Base-by-base conservation (phyloP, 2,797 vertebrate species). In the Sphenopsis melanotis region DNA sequence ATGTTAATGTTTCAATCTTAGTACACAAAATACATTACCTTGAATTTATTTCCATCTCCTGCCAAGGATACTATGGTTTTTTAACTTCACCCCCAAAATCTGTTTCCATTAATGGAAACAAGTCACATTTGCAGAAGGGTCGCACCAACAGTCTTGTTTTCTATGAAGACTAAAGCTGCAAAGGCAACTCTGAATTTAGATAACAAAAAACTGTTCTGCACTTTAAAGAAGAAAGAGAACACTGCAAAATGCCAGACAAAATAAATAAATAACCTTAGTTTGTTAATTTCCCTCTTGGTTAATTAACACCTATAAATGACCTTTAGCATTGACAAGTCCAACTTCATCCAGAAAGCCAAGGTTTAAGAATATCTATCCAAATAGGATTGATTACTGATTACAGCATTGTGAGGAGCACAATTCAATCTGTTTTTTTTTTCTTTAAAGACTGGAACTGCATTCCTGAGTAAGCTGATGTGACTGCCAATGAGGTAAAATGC, bases 281-380 rank as follows among this genome's bases (percentile, higher is more conserved):
- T 97, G 97, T 98, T 98, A 97, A 98, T 98, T 98, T 98, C 98
- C 97, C 98, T 98, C 97, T 98, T 97, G 98, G 97, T 98, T 98
- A 99, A 98, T 98, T 98, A 99, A 98, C 98, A 98, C 97, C 97
- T 98, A 97, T 97, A 97, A 96, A 94, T 98, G 98, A 98, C 98
- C 98, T 98, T 98, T 98, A 97, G 95, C 96, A 97, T 70, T 97
- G 97, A 98, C 97, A 98, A 96, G 96, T 97, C 97, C 97, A 98
- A 98, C 98, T 98, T 98, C 98, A 98, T 98, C 97, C 97, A 98
- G 96, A 98, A 98, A 98, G 98, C 97, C 98, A 98, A 98, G 96
- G 98, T 98, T 98, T 98, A 98, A 97, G 98, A 98, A 98, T 96
- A 97, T 97, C 97, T 97, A 98, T 98, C 97, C 97, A 97, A 97